Percentiles rank a stretch among this genome's conserved stretches.
Evolutionary conservation across 2,113 vertebrate species (phyloP).

Genomic region (Pterophyllum scalare): DNA sequence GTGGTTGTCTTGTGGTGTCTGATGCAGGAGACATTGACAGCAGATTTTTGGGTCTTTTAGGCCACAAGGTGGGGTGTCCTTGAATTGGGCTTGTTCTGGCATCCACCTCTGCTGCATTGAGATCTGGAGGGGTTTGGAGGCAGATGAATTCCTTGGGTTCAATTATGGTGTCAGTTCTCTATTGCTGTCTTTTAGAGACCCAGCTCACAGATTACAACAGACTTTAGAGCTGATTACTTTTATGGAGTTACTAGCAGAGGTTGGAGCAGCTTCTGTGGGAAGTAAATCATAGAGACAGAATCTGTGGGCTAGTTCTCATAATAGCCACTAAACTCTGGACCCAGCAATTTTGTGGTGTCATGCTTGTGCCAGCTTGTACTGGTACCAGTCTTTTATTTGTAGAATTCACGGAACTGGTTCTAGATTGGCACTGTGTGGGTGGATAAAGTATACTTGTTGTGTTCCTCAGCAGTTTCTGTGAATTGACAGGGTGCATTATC

Average conservation of each 20-base stretch:
- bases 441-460: neutral
- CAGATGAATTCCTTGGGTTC: neutral
- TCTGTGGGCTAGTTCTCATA: neutral
- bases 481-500: neutral
- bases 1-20: neutral
- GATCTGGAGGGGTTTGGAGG: neutral
- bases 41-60: neutral
- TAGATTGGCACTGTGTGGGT: neutral
- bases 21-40: neutral
- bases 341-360: neutral
- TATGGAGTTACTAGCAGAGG: neutral
- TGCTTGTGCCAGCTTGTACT: neutral
- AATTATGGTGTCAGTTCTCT: too few species aligned
- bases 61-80: too few species aligned
- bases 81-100: neutral
- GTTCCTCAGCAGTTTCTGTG: neutral
- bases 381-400: neutral
- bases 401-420: neutral
- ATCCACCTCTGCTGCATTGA: too few species aligned
- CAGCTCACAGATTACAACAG: too few species aligned
- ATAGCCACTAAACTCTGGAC: neutral
- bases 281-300: neutral
- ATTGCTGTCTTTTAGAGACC: too few species aligned
- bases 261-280: neutral
- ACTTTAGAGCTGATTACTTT: neutral